A percentile compares a stretch with the other conserved stretches of the same genome.
Evolutionary conservation across 1,140 invertebrate genomes (phyloP).

Genomic region (Drosophila nannoptera): DNA sequence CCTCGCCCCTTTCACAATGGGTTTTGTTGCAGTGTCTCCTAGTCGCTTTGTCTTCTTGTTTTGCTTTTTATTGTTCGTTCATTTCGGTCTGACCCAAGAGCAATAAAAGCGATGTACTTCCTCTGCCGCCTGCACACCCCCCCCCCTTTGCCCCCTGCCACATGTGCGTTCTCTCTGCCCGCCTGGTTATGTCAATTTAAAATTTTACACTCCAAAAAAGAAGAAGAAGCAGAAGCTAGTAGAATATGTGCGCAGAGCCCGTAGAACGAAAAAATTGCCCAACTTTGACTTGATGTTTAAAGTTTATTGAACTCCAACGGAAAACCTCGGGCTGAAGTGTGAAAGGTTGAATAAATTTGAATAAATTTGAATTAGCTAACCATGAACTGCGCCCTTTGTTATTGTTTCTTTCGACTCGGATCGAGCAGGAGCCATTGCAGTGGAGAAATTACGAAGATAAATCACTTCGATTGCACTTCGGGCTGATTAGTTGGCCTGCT

Average conservation of each 20-base stretch:
- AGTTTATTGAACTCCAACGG: slow-evolving; percentile 62
- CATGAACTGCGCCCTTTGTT: too few relatives aligned
- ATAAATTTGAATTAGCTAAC: too few relatives aligned
- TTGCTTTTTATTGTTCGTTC: slow-evolving; percentile 56
- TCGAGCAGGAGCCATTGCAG: too few relatives aligned
- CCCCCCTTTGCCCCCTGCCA: too few relatives aligned
- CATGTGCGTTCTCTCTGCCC: slow-evolving; percentile 17
- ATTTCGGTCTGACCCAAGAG: slow-evolving; percentile 54
- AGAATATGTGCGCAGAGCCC: slow-evolving; percentile 46
- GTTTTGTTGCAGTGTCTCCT: slow-evolving; percentile 6
- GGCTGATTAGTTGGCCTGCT: slow-evolving; percentile 19
- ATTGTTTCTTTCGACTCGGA: too few relatives aligned
- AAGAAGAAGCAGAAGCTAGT: background rate
- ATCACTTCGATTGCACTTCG: slow-evolving; percentile 15
- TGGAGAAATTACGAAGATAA: background rate
- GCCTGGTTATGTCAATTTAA: slow-evolving; percentile 66
- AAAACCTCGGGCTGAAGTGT: slow-evolving; percentile 40
- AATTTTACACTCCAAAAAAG: slow-evolving; percentile 26
- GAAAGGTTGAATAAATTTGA: background rate
- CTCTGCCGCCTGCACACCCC: background rate
- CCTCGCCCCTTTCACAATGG: slow-evolving; percentile 10
- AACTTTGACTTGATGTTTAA: slow-evolving; percentile 40
- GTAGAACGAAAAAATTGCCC: slow-evolving; percentile 58
- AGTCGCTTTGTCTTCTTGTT: slow-evolving; percentile 10
- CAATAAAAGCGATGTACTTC: slow-evolving; percentile 37